Percentiles rank a stretch among this genome's conserved stretches.
These are phyloP conservation scores for Sitobion miscanthi DNA, from an alignment of 1,140 invertebrate species.

Conservation along the genomic window DNA sequence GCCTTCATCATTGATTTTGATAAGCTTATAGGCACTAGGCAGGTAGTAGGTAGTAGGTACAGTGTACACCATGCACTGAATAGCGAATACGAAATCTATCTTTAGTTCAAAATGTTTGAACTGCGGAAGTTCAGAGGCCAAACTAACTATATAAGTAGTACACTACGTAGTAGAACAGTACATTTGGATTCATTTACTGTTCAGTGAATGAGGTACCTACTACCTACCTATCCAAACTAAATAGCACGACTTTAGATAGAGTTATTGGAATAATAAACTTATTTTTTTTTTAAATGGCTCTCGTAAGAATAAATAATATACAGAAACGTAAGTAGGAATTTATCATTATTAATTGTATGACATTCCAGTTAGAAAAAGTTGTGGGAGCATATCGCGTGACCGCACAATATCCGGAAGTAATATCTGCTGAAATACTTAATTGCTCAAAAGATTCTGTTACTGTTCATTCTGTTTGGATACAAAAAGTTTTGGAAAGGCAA, in stretches of 20 bases:
- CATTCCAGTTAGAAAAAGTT: slow-evolving; percentile 2
- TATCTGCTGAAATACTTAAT: slow-evolving; percentile 50
- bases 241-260: not conserved
- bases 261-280: not conserved
- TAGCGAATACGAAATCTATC: too few relatives aligned
- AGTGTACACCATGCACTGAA: too few relatives aligned
- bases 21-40: too few relatives aligned
- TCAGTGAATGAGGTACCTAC: not conserved
- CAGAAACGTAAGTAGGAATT: not conserved
- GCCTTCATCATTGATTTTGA: too few relatives aligned
- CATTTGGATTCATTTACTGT: not conserved
- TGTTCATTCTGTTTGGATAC: slow-evolving; percentile 67
- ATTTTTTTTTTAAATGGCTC: not conserved
- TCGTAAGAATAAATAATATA: not conserved
- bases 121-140: not conserved
- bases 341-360: not conserved
- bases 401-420: slow-evolving; percentile 26
- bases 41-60: too few relatives aligned
- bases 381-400: slow-evolving; percentile 4
- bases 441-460: slow-evolving; percentile 61
- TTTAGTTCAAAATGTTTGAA: not conserved
- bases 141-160: too few relatives aligned
- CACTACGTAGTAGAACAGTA: not conserved
- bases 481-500: slow-evolving; percentile 70
- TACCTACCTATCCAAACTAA: not conserved